A percentile compares a stretch with the other conserved stretches of the same genome.
Conservation (phyloP, 2,797 vertebrate genomes). For the Malacoctenus gilli region DNA sequence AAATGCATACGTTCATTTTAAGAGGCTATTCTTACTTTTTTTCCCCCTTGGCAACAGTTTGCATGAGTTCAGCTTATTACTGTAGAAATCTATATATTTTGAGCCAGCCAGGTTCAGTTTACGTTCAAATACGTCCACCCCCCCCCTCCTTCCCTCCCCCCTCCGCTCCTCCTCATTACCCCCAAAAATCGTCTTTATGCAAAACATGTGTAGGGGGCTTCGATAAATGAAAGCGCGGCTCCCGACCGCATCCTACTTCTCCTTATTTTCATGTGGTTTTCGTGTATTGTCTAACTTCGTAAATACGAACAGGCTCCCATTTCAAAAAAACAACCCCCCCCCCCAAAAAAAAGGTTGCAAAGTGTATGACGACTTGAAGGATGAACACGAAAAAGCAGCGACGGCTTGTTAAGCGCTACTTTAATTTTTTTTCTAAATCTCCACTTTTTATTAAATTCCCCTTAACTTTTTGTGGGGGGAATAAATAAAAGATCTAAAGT, state of each 20-base stretch:
- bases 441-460: too few relatives aligned
- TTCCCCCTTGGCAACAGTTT: too few relatives aligned
- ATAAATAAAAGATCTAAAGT: too few relatives aligned
- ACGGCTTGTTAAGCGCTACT: constrained; percentile 57
- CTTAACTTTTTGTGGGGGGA: too few relatives aligned
- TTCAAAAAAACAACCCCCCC: too few relatives aligned
- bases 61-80: constrained; percentile 37
- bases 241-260: constrained; percentile 84
- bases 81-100: constrained; percentile 59
- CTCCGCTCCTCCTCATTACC: constrained; percentile 76
- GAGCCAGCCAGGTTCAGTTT: constrained; percentile 76
- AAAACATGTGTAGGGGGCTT: constrained; percentile 86
- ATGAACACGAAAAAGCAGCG: constrained; percentile 65
- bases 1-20: too few relatives aligned
- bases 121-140: constrained; percentile 74
- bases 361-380: constrained; percentile 63
- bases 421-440: too few relatives aligned
- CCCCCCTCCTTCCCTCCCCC: constrained; percentile 75
- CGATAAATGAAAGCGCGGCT: constrained; percentile 84
- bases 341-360: too few relatives aligned
- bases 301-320: constrained; percentile 75
- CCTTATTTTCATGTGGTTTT: constrained; percentile 83
- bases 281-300: constrained; percentile 83
- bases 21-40: too few relatives aligned
- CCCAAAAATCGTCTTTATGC: constrained; percentile 81